A percentile compares a stretch with the other conserved stretches of the same genome.
These are phyloP conservation scores for Leptinotarsa defecta DNA, from an alignment of 1,140 invertebrate species.

Conservation along the genomic window DNA sequence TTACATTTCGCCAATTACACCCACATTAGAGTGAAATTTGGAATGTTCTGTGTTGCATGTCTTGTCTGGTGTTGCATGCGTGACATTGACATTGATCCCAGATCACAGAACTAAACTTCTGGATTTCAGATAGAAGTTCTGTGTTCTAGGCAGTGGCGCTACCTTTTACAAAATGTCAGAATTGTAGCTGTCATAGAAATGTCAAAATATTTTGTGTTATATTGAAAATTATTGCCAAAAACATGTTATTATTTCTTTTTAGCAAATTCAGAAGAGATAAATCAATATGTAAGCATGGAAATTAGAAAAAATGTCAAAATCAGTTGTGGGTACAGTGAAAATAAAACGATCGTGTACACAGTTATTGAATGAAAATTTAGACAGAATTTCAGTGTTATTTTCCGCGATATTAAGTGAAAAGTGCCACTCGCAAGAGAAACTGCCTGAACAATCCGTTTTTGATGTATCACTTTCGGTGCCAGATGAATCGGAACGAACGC, in stretches of 20 bases:
- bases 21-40: no score
- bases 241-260: background rate
- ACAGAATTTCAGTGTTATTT: constrained; percentile 53
- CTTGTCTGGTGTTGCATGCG: no score
- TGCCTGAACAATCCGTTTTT: constrained; percentile 39
- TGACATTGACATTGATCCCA: no score
- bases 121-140: no score
- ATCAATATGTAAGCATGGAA: constrained; percentile 52
- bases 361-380: constrained; percentile 51
- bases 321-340: constrained; percentile 48
- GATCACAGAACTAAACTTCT: no score
- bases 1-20: no score
- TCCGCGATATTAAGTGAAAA: constrained; percentile 51
- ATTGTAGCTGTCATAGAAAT: constrained; percentile 25
- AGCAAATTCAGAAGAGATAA: background rate
- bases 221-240: background rate
- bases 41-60: no score
- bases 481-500: constrained; percentile 43
- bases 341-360: constrained; percentile 50
- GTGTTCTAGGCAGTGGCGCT: no score
- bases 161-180: background rate
- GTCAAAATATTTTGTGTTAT: constrained; percentile 9
- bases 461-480: constrained; percentile 48
- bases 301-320: constrained; percentile 49
- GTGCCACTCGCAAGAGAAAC: constrained; percentile 30